These are phyloP conservation scores for Yponomeuta cagnagella DNA, from an alignment of 2,888 invertebrate genomes.

Conservation along the genomic window DNA sequence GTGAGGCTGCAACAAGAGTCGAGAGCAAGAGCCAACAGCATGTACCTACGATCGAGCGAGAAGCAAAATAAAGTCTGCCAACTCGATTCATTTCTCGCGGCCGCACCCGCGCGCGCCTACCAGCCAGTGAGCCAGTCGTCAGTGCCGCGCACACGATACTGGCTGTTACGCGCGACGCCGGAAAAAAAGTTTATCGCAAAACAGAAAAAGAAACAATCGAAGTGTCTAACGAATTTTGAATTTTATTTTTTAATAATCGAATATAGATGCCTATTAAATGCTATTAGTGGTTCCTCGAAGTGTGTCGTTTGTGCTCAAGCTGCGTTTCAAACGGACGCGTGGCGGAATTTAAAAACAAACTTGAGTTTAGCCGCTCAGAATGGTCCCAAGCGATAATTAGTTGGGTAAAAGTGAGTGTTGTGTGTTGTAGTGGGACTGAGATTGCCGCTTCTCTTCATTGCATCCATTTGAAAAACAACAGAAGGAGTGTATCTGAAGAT, in stretches of 20 bases:
- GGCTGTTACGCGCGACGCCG: slow-evolving; percentile 17
- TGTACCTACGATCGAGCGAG: slow-evolving; percentile 11
- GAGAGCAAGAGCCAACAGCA: not conserved
- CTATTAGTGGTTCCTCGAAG: slow-evolving; percentile 54
- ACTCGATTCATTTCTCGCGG: slow-evolving; percentile 3
- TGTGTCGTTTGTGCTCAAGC: slow-evolving; percentile 31
- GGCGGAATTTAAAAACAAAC: slow-evolving; percentile 62
- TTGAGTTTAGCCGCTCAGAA: slow-evolving; percentile 57
- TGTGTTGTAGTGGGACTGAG: slow-evolving; percentile 50
- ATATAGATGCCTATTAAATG: slow-evolving; percentile 25
- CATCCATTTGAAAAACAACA: slow-evolving; percentile 45
- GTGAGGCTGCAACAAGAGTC: slow-evolving; percentile 4
- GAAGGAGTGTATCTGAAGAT: slow-evolving; percentile 37
- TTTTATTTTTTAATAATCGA: slow-evolving; percentile 2
- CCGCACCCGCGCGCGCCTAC: not conserved
- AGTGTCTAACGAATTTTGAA: slow-evolving; percentile 7
- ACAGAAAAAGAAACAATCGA: slow-evolving; percentile 11
- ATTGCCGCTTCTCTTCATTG: slow-evolving; percentile 55
- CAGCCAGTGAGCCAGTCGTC: slow-evolving; percentile 34
- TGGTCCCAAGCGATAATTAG: slow-evolving; percentile 63
- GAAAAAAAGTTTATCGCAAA: slow-evolving; percentile 12
- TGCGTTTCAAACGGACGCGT: slow-evolving; percentile 47
- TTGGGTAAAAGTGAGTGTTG: slow-evolving; percentile 72
- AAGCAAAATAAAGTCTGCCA: slow-evolving; percentile 5
- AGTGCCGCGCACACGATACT: slow-evolving; percentile 53